These are phyloP conservation scores for Sterna hirundo DNA, from an alignment of 2,113 vertebrate species.

Conservation along the genomic window DNA sequence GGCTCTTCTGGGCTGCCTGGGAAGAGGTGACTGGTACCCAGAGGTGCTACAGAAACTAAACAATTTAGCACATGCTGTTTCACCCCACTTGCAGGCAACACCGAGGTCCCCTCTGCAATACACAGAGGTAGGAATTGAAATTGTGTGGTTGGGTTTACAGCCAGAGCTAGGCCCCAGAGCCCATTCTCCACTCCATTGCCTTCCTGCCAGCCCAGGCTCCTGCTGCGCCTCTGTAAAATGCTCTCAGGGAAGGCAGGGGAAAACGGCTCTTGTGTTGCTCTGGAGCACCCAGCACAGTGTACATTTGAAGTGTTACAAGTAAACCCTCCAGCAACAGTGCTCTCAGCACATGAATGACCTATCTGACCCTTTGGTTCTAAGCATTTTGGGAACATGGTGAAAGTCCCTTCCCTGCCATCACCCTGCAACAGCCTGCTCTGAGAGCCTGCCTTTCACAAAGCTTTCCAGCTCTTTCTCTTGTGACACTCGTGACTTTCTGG, in stretches of 20 bases:
- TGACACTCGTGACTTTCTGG: not conserved
- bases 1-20: not conserved
- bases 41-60: not conserved
- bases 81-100: not conserved
- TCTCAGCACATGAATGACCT: not conserved
- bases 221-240: not conserved
- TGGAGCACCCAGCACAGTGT: not conserved
- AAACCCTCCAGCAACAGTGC: not conserved
- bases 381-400: not conserved
- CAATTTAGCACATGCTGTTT: not conserved
- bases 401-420: not conserved
- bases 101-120: not conserved
- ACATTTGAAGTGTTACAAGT: not conserved
- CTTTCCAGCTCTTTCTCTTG: not conserved
- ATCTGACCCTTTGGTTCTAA: not conserved
- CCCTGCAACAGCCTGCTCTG: not conserved
- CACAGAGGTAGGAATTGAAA: not conserved
- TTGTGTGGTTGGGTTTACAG: not conserved
- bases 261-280: not conserved
- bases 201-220: not conserved
- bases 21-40: not conserved
- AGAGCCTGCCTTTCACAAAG: rapidly evolving
- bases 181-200: not conserved
- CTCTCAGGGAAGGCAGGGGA: not conserved
- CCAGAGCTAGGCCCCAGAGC: not conserved